These are phyloP conservation scores for Ptilodon capucinus DNA, from an alignment of 2,888 invertebrate species.

Conservation along the genomic window DNA sequence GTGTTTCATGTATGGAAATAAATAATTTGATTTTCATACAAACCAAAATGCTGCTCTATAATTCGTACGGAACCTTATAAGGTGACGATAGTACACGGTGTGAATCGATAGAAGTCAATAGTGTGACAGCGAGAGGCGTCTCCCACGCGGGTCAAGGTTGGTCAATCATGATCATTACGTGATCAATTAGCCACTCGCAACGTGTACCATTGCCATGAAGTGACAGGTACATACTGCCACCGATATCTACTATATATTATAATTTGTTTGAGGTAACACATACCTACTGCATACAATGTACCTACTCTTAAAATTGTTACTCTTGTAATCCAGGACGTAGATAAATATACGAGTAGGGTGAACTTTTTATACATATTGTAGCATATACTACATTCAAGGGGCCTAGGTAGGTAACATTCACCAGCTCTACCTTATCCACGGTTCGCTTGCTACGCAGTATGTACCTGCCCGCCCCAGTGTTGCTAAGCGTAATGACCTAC, in stretches of 20 bases:
- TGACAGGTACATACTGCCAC: background rate
- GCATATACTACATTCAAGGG: background rate
- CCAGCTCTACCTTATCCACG: background rate
- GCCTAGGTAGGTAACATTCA: background rate
- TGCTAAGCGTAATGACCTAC: background rate
- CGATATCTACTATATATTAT: too few species aligned
- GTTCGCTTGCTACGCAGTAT: background rate
- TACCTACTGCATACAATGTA: too few species aligned
- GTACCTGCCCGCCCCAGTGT: background rate
- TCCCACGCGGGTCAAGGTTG: constrained; percentile 40
- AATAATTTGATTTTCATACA: too few species aligned
- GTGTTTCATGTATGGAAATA: too few species aligned
- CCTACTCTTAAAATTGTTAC: too few species aligned
- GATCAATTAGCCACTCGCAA: constrained; percentile 1
- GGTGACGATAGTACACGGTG: background rate
- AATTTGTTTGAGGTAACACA: too few species aligned
- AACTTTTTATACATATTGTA: too few species aligned
- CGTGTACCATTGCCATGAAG: background rate
- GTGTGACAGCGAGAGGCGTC: background rate
- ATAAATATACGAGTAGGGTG: too few species aligned
- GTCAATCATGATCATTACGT: background rate
- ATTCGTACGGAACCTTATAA: background rate
- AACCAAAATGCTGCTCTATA: too few species aligned
- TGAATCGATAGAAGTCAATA: background rate
- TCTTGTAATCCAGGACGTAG: too few species aligned